A percentile compares a stretch with the other conserved stretches of the same genome.
These are phyloP conservation scores for Psittacara wagleri DNA, from an alignment of 2,113 vertebrate species.

Conservation along the genomic window DNA sequence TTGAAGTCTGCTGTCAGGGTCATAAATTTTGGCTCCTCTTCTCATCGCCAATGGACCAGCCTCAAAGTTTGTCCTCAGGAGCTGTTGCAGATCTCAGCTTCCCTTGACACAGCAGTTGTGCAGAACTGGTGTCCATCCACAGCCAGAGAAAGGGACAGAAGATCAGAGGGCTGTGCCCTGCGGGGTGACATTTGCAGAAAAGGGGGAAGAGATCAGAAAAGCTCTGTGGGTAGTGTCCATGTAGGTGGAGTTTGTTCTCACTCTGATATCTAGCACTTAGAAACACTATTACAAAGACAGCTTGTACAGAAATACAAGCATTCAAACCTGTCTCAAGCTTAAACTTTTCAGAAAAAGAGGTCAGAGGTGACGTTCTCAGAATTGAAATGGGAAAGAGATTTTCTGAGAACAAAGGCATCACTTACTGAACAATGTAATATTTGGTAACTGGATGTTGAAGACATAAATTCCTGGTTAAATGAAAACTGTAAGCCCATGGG, in stretches of 20 bases:
- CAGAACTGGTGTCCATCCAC: not conserved
- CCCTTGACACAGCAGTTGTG: not conserved
- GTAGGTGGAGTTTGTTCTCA: slow-evolving; percentile 14
- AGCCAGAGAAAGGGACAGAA: not conserved
- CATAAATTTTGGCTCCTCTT: not conserved
- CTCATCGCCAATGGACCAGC: not conserved
- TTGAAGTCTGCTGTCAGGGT: not conserved
- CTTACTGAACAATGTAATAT: not conserved
- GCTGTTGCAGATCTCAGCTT: not conserved
- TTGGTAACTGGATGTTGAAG: not conserved
- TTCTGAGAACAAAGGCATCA: not conserved
- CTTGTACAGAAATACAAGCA: not conserved
- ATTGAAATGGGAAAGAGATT: not conserved
- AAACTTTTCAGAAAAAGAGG: not conserved
- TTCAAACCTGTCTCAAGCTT: not conserved
- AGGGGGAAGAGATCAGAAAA: not conserved
- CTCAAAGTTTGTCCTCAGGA: not conserved
- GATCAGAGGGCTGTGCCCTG: slow-evolving; percentile 29
- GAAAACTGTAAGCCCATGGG: not conserved
- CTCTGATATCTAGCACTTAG: not conserved
- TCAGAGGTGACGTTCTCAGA: not conserved
- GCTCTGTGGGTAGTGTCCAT: not conserved
- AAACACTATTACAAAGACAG: slow-evolving; percentile 2
- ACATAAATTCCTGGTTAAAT: not conserved
- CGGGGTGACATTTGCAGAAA: not conserved